Base-by-base conservation (phyloP, 1,140 invertebrate genomes). In the Cephus cinctus region DNA sequence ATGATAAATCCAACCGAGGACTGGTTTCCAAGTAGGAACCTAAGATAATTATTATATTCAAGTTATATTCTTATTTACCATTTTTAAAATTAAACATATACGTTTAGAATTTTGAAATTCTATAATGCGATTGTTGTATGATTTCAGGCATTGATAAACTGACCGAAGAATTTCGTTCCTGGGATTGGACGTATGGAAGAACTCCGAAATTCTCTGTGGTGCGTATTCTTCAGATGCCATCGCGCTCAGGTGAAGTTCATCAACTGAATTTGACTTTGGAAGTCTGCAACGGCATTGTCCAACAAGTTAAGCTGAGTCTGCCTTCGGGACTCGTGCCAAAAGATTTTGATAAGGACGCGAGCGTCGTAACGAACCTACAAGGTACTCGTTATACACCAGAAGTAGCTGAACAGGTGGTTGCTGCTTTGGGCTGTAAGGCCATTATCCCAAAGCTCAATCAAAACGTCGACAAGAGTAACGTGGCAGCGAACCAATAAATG, bases 171-270 rank as follows among this genome's bases (percentile, higher is more conserved):
- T 83, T 94, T 18, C 65, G 77, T 49, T 86, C 83, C 11, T 96
- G 93, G 92, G 82, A 92, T 38, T 96, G 92, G 93, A 83, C 83
- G 41, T 94, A 82, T 72, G 94, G 90, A n/a, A 87, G 84, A 65
- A 92, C 92, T 1, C 94, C 94, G 1, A 83, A 84, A 59, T 97
- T 96, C 70, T 83, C 81, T 1, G 81, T 92, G 2, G 69, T 59
- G 5, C 67, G 69, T 4, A 41, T 58, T 5, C 20, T 77, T 1
- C 61, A 71, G 36, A 34, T 70, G 2, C 61, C 60, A 9, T 6
- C 32, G 35, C n/a, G 25, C 19, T 0, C 41, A 56, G 55, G 51
- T 15, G 40, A 47, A 18, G 46, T 60, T 8, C 54, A 63, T 34
- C 53, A 54, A 4, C 32, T 74, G 1, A 71, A 67, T 36, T 56